Base-by-base conservation (phyloP, 2,797 vertebrate genomes). In the Enteromius fasciolatus region DNA sequence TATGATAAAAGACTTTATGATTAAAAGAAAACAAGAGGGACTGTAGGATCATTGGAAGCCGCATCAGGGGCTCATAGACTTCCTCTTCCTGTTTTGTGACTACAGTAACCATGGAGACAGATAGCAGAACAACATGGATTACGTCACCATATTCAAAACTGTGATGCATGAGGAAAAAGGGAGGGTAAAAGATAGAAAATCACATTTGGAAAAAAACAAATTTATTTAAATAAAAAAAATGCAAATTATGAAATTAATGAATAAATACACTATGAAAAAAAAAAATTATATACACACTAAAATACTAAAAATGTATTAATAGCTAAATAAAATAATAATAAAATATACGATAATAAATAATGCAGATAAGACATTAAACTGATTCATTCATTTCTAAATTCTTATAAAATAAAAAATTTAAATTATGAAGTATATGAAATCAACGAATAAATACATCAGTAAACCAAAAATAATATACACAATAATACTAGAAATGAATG, bases 71-170 rank as follows among this genome's bases (percentile, higher is more conserved):
- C 54, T 17, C 57, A 76, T 57, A 61, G 17, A 86, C 86, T 90
- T 91, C 91, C 87, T 87, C 74, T 88, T 88, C 87, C 72, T 74
- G 67, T 84, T 88, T 75, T 25, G 44, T 23, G 11, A 72, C 68
- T 83, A 84, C 79, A 83, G 57, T 83, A 78, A 87, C 80, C 73
- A 85, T 70, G 67, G 77, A 57, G 82, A 85, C 74, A 76, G 33
- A 72, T 41, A 54, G 39, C 12, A 70, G 66, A 69, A 69, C 46
- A 54, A 67, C 50, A 74, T 78, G 67, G 46, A 57, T 66, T 54
- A 78, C 57, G 57, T 70, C 36, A 85, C 17, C 17, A 68, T 59
- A 59, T 75, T 68, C 68, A 78, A 64, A 57, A 50, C 39, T 72
- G 31, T 33, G 48, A 74, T 23, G 52, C 20, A 52, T 63, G 28